Evolutionary conservation across 2,113 vertebrate genomes (phyloP).

Genomic region (Ailuropoda melanoleuca): DNA sequence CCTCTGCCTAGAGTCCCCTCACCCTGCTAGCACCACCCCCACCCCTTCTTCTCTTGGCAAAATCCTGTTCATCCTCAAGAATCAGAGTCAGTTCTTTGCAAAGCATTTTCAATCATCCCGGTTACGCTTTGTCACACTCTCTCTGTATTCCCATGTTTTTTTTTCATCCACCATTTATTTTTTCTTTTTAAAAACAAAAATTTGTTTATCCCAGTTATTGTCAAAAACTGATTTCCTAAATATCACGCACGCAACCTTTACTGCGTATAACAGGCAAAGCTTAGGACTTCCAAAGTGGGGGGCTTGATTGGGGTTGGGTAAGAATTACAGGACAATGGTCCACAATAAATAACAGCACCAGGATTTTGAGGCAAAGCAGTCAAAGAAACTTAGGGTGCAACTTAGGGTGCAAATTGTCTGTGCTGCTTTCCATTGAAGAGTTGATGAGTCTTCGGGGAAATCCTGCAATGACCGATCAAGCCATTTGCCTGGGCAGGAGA

Average conservation of each 20-base stretch:
- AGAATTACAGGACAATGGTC: background rate
- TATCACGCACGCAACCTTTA: background rate
- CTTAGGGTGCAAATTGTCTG: background rate
- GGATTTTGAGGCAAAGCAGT: background rate
- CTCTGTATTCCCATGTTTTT: background rate
- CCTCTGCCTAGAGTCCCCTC: background rate
- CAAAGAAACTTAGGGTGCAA: background rate
- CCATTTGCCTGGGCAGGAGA: background rate
- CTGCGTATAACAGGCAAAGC: background rate
- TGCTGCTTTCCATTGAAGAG: background rate
- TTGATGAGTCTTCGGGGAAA: background rate
- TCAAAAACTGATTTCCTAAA: background rate
- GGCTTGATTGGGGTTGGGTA: background rate
- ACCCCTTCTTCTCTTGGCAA: background rate
- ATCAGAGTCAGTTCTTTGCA: background rate
- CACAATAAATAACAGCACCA: background rate
- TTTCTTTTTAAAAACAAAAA: background rate
- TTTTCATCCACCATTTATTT: background rate
- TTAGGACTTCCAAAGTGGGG: background rate
- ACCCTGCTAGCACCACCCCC: no score
- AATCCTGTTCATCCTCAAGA: background rate
- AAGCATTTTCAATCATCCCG: no score
- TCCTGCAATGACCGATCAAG: background rate
- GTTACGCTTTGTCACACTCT: background rate
- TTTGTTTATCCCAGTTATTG: background rate